Base-by-base conservation (phyloP, 2,797 vertebrate species). In the Neosilurus mollespiculum region DNA sequence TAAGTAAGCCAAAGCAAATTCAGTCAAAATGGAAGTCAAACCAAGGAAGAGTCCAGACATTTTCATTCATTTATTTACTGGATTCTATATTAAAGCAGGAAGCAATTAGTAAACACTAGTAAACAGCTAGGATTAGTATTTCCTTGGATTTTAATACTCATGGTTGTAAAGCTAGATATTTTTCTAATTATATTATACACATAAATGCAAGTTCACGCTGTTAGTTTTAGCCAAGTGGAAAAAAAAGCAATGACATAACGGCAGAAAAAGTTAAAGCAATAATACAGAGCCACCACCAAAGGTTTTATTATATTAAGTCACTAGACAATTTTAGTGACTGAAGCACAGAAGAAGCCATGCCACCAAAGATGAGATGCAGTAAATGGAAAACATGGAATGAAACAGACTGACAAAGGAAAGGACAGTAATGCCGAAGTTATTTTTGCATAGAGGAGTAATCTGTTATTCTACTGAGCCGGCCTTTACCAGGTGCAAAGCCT, bases 1-100 rank as follows among this genome's bases (percentile, higher is more conserved):
- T 0, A 96, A 97, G 91, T 95, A 96, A 91, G 96, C 96, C 84
- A 96, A 95, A 85, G 96, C 90, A 71, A 95, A 94, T 97, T 91
- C 78, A 9, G 58, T 81, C n/a, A 85, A 43, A 86, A 66, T 11
- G 71, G 14, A 86, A 4, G 16, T 66, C 16, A 26, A 62, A 49
- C 15, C 22, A 34, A 0, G 51, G 58, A 64, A 81, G 24, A 24
- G 18, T 54, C 43, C 62, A 12, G 53, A 62, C 54, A 34, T 54
- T 69, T n/a, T n/a, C 14, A 9, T 18, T 83, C 1, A 34, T 20
- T 6, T 24, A 66, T 4, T 4, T 67, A 58, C 1, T 11, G 3
- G 49, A 24, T 18, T 56, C 22, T 2, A 16, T 78, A 5, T 49
- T 67, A 37, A 49, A 51, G 76, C 30, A 59, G 75, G 4, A 11